Evolutionary conservation across 2,888 invertebrate genomes (phyloP).

Genomic region (Aphidius colemani): DNA sequence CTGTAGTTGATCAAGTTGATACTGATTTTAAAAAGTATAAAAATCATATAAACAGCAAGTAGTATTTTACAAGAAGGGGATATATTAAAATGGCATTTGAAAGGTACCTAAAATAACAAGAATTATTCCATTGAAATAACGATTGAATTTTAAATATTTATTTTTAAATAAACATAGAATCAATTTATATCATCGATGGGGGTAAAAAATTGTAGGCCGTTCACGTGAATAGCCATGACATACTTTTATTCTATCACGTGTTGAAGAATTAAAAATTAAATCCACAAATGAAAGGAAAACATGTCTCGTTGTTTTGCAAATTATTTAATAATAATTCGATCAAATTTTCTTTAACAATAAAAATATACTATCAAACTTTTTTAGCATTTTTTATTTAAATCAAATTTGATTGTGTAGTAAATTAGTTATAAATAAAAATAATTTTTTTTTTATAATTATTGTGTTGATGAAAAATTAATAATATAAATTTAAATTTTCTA

Average conservation of each 20-base stretch:
- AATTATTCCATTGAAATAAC: constrained; percentile 7
- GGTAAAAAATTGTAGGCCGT: constrained; percentile 39
- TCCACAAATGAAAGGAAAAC: constrained; percentile 17
- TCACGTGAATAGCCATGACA: constrained; percentile 46
- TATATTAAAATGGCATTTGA: neutral
- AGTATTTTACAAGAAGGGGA: constrained; percentile 35
- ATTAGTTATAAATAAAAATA: too few species aligned
- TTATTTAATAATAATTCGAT: too few species aligned
- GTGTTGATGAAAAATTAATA: too few species aligned
- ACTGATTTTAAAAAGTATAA: neutral
- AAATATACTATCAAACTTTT: too few species aligned
- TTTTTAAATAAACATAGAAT: neutral
- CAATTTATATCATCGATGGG: constrained; percentile 9
- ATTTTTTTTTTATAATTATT: too few species aligned
- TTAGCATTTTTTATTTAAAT: too few species aligned
- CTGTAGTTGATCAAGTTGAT: neutral
- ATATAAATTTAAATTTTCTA: too few species aligned
- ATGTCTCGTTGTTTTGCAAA: neutral
- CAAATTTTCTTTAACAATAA: too few species aligned
- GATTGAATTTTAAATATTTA: neutral
- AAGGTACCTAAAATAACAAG: neutral
- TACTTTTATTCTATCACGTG: constrained; percentile 30
- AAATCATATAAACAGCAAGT: constrained; percentile 23
- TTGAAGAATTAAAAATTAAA: neutral
- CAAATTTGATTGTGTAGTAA: too few species aligned